Evolutionary conservation across 2,888 invertebrate species (phyloP).

Genomic region (Hypomecis punctinalis): DNA sequence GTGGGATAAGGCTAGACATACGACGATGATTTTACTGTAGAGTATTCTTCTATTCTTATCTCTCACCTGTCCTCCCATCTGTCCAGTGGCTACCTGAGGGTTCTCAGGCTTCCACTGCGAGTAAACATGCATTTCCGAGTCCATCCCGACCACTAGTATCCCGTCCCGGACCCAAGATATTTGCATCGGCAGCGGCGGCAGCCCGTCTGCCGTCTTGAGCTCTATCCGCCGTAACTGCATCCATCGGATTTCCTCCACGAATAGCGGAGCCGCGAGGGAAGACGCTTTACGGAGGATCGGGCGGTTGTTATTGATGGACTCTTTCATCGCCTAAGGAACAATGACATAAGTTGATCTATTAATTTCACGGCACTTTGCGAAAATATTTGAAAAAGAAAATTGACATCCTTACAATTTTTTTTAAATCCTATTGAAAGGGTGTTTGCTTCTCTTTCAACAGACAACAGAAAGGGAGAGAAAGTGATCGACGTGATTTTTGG

Average conservation of each 20-base stretch:
- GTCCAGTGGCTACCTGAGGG: constrained; percentile 61
- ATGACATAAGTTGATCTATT: no score
- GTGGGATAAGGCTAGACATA: no score
- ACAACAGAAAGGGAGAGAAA: no score
- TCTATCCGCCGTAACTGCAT: constrained; percentile 97
- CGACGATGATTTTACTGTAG: background rate
- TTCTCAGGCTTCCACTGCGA: constrained; percentile 97
- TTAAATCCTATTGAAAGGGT: no score
- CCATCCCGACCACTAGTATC: constrained; percentile 99
- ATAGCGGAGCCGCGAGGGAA: constrained; percentile 94
- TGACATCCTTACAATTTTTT: no score
- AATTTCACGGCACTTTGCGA: no score
- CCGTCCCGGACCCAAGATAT: constrained; percentile 99
- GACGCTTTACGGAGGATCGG: constrained; percentile 96
- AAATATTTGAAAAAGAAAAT: no score
- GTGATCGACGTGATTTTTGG: no score
- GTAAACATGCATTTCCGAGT: constrained; percentile 99
- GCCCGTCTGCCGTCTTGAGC: constrained; percentile 96
- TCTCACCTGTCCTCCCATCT: constrained; percentile 62
- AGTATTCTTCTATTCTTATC: background rate
- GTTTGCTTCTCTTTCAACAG: no score
- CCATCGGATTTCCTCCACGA: constrained; percentile 97
- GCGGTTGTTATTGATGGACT: constrained; percentile 92
- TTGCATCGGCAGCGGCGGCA: constrained; percentile 99
- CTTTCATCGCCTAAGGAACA: constrained; percentile 90